Base-by-base conservation (phyloP, 2,888 invertebrate genomes). In the Tanypteryx hageni region DNA sequence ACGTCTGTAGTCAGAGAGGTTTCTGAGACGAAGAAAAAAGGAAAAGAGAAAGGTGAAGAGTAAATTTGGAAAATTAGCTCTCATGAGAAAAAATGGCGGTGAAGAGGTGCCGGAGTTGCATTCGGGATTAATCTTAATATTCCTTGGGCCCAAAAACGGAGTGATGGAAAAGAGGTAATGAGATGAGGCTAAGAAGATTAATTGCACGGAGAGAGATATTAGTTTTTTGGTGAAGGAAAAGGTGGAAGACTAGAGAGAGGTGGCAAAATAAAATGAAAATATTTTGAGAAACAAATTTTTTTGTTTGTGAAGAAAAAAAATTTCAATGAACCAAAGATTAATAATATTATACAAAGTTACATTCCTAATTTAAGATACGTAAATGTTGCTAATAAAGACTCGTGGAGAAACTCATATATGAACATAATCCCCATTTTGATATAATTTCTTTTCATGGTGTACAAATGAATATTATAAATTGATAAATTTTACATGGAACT, bases 81-180 rank as follows among this genome's bases (percentile, higher is more conserved):
- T 86, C 61, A 31, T 61, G 86, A 59, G 16, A 61, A 31, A 31
- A 57, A 61, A 61, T 59, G 61, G 86, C 14, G 18, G 31, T 27
- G 85, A 18, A 85, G 85, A 82, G 76, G 11, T 16, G 76, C 31
- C 31, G 31, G 61, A 86, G 61, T 27, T 86, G 86, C 86, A 86
- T 86, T 86, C 86, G 59, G 61, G 57, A 86, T 86, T 86, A 86
- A 86, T 86, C 86, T 86, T 86, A 86, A 86, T 86, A 61, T 86
- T 61, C 61, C 61, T 86, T 86, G 27, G 76, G 13, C 76, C 76
- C 11, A 22, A 76, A 27, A 13, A 76, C 44, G 22, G 76, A 76
- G 76, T 76, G 76, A 76, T 76, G 76, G 76, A 76, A 76, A 76
- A 76, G 22, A 14, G 22, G 76, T 76, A 76, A 76, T 76, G 76